Evolutionary conservation across 1,140 invertebrate species (phyloP).

Genomic region (Meloidogyne hapla): DNA sequence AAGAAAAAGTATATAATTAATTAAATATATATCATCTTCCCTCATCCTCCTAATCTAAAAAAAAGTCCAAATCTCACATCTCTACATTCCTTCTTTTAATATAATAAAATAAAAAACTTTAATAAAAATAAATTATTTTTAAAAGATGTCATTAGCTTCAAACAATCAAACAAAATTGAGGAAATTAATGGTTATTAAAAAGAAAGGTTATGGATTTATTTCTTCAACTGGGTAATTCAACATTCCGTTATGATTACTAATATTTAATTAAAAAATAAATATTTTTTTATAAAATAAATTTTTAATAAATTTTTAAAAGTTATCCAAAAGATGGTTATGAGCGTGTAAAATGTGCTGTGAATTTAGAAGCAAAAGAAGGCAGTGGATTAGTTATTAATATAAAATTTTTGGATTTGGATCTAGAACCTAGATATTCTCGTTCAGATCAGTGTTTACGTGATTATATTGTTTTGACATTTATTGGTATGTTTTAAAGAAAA

Average conservation of each 20-base stretch:
- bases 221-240: not conserved
- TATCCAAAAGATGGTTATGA: constrained; percentile 19
- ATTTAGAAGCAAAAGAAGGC: constrained; percentile 29
- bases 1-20: no score
- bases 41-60: no score
- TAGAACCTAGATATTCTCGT: constrained; percentile 32
- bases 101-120: no score
- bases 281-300: no score
- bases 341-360: constrained; percentile 32
- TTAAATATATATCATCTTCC: no score
- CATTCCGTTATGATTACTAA: no score
- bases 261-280: no score
- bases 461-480: constrained; percentile 39
- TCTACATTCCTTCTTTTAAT: no score
- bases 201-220: not conserved
- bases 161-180: constrained; percentile 3
- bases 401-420: constrained; percentile 47
- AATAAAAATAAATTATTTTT: not conserved
- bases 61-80: no score
- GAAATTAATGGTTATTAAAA: not conserved
- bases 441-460: constrained; percentile 48
- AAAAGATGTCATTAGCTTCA: not conserved
- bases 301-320: not conserved
- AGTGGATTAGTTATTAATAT: constrained; percentile 47
- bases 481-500: constrained; percentile 4